Evolutionary conservation across 1,140 invertebrate species (phyloP).

Genomic region (Euglossa dilemma): DNA sequence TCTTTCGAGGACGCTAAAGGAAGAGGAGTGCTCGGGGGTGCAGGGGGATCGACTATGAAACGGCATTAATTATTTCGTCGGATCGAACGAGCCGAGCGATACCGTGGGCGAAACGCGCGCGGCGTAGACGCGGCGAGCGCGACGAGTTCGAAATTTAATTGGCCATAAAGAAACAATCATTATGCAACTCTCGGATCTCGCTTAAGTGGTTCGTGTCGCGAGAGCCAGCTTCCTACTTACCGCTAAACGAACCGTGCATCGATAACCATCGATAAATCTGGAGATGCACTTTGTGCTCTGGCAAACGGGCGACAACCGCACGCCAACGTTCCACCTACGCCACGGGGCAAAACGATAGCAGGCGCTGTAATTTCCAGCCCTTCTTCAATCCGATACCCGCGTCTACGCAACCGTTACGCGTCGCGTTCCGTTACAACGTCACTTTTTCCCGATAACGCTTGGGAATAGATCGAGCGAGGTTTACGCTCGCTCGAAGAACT

Average conservation of each 20-base stretch:
- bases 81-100: background rate
- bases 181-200: slow-evolving; percentile 36
- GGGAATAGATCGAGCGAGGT: too few species aligned
- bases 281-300: slow-evolving; percentile 29
- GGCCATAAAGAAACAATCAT: slow-evolving; percentile 48
- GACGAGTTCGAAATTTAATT: slow-evolving; percentile 46
- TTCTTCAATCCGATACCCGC: background rate
- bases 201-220: slow-evolving; percentile 26
- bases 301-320: slow-evolving; percentile 23
- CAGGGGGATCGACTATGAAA: background rate
- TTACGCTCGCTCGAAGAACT: too few species aligned
- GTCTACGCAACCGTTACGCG: background rate
- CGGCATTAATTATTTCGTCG: slow-evolving; percentile 35
- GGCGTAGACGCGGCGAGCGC: background rate
- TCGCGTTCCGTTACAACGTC: too few species aligned
- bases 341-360: too few species aligned
- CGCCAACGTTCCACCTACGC: background rate
- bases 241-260: slow-evolving; percentile 42
- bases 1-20: background rate
- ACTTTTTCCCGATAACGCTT: too few species aligned
- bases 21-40: background rate
- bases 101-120: background rate
- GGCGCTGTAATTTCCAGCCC: too few species aligned
- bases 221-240: slow-evolving; percentile 31
- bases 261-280: slow-evolving; percentile 47